phyloP scores from a whole-genome alignment of 2,797 vertebrate species.

The Gymnopithys bicolor region DNA sequence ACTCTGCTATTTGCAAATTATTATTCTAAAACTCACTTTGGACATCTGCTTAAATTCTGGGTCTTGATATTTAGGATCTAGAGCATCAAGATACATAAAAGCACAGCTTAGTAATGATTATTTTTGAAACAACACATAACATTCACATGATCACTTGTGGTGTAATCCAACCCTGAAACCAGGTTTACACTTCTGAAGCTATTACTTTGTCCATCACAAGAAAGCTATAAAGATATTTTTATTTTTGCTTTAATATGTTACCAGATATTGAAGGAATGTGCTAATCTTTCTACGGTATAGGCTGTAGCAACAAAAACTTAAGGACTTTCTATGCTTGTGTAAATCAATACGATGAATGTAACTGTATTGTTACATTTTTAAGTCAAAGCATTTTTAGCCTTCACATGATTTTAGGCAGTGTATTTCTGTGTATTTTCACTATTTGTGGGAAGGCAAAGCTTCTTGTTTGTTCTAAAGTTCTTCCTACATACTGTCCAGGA shows the following conservation, averaged over 20 bases:
- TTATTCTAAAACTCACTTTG: neutral
- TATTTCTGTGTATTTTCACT: neutral
- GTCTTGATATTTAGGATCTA: neutral
- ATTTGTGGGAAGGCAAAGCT: neutral
- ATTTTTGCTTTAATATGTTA: neutral
- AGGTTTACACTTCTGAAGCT: neutral
- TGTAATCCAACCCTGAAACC: neutral
- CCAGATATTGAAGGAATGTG: neutral
- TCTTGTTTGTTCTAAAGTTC: neutral
- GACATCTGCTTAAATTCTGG: neutral
- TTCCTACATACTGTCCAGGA: neutral
- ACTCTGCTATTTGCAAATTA: neutral
- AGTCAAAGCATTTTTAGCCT: neutral
- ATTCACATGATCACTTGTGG: neutral
- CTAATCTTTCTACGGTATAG: neutral
- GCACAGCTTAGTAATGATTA: neutral
- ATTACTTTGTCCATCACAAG: neutral
- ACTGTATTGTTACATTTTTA: neutral
- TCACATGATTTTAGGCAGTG: accelerated
- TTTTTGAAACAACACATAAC: neutral
- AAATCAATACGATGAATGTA: neutral
- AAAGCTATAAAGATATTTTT: neutral
- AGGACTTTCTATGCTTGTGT: neutral
- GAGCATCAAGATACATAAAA: neutral
- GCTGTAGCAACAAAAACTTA: neutral